Evolutionary conservation across 92 coral and sea anemone species (phyloP).

Genomic region (Siderastrea siderea): DNA sequence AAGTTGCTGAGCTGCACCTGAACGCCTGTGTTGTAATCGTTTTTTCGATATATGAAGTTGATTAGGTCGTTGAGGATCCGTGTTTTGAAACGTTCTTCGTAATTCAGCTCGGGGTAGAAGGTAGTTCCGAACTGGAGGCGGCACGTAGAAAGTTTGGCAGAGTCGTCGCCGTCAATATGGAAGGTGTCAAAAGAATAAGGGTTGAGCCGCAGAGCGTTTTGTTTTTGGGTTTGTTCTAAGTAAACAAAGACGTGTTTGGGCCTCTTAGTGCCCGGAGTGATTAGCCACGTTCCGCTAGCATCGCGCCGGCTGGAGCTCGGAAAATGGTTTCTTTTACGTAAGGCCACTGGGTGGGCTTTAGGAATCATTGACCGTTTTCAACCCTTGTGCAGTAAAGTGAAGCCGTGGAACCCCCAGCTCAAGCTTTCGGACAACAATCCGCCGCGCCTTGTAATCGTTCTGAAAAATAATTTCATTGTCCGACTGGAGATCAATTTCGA

Average conservation of each 20-base stretch:
- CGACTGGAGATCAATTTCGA: slow-evolving; percentile 11
- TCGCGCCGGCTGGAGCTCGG: neutral
- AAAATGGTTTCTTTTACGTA: neutral
- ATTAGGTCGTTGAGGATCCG: too few relatives aligned
- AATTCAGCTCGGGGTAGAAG: too few relatives aligned
- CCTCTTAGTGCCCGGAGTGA: neutral
- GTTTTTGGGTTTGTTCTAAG: neutral
- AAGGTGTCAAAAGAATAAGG: neutral
- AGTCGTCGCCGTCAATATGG: neutral
- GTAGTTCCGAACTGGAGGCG: too few relatives aligned
- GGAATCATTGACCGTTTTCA: neutral
- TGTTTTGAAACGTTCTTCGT: too few relatives aligned
- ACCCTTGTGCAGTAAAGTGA: neutral
- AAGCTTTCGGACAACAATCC: slow-evolving; percentile 13
- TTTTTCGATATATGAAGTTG: too few relatives aligned
- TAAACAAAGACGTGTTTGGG: neutral
- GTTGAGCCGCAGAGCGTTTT: neutral
- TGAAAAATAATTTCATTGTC: neutral
- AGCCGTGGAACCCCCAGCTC: slow-evolving; percentile 19
- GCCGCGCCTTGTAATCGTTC: neutral
- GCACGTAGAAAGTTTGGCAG: too few relatives aligned
- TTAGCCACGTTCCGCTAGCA: neutral
- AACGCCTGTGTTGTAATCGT: too few relatives aligned
- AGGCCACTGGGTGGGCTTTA: neutral
- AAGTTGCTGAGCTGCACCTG: too few relatives aligned